phyloP scores from a whole-genome alignment of 2,113 vertebrate species.

The Brachypodius melanocephalos region DNA sequence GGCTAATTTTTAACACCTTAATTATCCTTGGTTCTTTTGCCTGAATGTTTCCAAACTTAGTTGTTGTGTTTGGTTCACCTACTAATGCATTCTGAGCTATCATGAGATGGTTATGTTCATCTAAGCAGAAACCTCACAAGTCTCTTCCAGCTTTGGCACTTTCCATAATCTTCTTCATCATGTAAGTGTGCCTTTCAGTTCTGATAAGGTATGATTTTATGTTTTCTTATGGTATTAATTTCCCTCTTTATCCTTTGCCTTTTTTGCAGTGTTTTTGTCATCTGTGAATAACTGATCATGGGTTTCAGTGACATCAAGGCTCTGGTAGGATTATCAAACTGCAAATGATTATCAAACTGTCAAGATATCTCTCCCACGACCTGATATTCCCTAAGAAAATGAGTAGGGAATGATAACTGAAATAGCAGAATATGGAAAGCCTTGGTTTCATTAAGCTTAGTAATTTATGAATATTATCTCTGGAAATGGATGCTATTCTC shows the following conservation, averaged over 20 bases:
- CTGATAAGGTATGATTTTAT: background rate
- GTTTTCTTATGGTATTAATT: background rate
- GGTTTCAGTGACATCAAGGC: background rate
- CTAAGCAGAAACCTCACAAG: background rate
- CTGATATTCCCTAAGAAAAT: background rate
- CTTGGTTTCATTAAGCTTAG: background rate
- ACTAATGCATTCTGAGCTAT: background rate
- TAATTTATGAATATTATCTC: background rate
- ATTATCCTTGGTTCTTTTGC: background rate
- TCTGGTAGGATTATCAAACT: background rate
- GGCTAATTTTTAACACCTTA: background rate
- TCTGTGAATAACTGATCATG: background rate
- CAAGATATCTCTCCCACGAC: background rate
- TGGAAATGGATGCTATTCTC: background rate
- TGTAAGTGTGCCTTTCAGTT: background rate
- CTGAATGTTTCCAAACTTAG: background rate
- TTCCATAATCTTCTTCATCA: background rate
- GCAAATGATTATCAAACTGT: fast-evolving
- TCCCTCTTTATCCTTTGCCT: background rate
- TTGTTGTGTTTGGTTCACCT: background rate
- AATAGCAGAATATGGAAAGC: background rate
- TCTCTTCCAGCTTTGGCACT: background rate
- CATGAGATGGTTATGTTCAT: background rate
- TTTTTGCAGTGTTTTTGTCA: background rate
- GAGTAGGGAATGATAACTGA: background rate